A percentile compares a stretch with the other conserved stretches of the same genome.
Evolutionary conservation across 2,797 vertebrate species (phyloP).

Genomic region (Coregonus ussuriensis): DNA sequence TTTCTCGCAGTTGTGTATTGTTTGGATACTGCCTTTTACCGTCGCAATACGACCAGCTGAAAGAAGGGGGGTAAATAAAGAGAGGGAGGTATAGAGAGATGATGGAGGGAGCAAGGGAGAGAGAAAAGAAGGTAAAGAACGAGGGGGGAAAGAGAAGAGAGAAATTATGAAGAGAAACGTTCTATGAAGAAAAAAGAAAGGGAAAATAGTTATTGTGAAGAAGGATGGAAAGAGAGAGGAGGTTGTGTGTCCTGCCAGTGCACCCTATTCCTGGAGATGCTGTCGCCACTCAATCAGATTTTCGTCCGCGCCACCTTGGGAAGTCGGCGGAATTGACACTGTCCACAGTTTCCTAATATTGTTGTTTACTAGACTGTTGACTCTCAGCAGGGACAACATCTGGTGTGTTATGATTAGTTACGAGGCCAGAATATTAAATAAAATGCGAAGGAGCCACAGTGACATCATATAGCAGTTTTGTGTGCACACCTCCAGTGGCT

Average conservation of each 20-base stretch:
- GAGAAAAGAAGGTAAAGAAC: too few species aligned
- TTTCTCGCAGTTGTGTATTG: background rate
- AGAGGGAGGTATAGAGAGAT: background rate
- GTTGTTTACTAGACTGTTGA: conserved; percentile 32
- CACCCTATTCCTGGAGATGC: conserved; percentile 21
- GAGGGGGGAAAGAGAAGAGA: background rate
- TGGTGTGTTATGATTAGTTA: conserved; percentile 33
- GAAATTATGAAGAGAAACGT: background rate
- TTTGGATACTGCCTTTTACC: background rate
- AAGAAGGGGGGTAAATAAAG: background rate
- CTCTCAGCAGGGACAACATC: conserved; percentile 28
- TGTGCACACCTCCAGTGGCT: background rate
- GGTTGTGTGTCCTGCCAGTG: conserved; percentile 25
- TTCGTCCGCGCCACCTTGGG: conserved; percentile 59
- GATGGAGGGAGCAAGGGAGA: background rate
- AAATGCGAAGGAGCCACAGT: conserved; percentile 19
- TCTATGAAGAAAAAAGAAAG: background rate
- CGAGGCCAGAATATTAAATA: conserved; percentile 42
- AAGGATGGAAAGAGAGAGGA: background rate
- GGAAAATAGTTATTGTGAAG: background rate
- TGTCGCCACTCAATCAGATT: conserved; percentile 37
- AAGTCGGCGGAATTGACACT: conserved; percentile 52
- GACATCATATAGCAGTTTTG: background rate
- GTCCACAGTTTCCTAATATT: conserved; percentile 27
- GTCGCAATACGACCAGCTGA: conserved; percentile 13